Conservation (phyloP, 64 coral and sea anemone species). For the Porites lutea region DNA sequence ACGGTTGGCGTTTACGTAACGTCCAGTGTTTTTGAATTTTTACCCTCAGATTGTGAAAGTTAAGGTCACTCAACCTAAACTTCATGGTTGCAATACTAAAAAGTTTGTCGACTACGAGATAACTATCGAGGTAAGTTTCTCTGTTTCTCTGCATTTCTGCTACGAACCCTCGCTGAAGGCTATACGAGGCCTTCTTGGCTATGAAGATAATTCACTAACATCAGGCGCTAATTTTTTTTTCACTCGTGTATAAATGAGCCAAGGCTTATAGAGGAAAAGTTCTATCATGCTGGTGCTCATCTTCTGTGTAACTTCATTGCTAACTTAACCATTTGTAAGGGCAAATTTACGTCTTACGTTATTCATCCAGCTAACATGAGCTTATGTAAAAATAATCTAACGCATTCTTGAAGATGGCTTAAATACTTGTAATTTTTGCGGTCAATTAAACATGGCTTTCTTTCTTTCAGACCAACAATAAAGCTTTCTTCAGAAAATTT, state of each 20-base stretch:
- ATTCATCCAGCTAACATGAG: too few relatives aligned
- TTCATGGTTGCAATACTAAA: constrained; percentile 67
- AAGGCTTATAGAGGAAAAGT: too few relatives aligned
- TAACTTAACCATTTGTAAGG: too few relatives aligned
- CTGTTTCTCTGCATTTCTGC: too few relatives aligned
- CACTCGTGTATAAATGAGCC: not conserved
- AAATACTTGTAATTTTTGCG: not conserved
- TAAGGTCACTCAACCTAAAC: constrained; percentile 74
- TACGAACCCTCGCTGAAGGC: too few relatives aligned
- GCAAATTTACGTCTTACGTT: too few relatives aligned
- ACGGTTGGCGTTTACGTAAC: too few relatives aligned
- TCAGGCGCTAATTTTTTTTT: not conserved
- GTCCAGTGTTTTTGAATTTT: not conserved
- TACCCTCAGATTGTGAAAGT: constrained; percentile 60
- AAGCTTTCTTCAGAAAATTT: constrained; percentile 88
- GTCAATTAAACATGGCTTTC: not conserved
- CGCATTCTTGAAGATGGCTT: not conserved
- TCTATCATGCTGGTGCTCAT: too few relatives aligned
- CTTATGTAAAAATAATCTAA: too few relatives aligned
- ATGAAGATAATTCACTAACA: too few relatives aligned
- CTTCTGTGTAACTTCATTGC: too few relatives aligned
- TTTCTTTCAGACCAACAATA: constrained; percentile 80
- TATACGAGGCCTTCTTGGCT: too few relatives aligned
- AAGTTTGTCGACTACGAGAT: constrained; percentile 98
- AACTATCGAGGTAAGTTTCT: constrained; percentile 78